A percentile compares a stretch with the other conserved stretches of the same genome.
phyloP scores from a whole-genome alignment of 2,113 vertebrate genomes.

The Pangasianodon hypophthalmus region DNA sequence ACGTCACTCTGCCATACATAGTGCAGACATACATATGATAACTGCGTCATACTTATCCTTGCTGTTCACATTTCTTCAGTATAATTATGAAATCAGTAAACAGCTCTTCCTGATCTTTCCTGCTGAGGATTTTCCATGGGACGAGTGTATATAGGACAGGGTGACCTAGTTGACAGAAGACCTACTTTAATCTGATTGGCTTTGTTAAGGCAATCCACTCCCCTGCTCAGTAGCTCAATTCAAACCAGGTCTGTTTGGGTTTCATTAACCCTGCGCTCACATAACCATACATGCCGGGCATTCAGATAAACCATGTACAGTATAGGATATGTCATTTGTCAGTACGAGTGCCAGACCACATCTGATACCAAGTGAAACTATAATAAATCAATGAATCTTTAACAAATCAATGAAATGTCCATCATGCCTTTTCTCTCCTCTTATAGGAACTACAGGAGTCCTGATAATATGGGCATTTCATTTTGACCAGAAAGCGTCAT shows the following conservation, averaged over 20 bases:
- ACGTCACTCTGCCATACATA: background rate
- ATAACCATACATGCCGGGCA: conserved; percentile 26
- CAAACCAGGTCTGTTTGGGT: conserved; percentile 53
- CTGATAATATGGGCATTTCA: background rate
- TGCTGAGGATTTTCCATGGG: conserved; percentile 58
- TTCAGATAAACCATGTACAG: background rate
- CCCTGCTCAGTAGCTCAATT: conserved; percentile 41
- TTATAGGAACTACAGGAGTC: conserved; percentile 58
- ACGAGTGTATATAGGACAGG: conserved; percentile 62
- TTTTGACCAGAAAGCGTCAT: conserved; percentile 15
- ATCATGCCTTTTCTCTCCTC: conserved; percentile 48
- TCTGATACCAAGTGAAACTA: background rate
- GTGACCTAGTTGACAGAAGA: conserved; percentile 63
- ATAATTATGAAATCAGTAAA: conserved; percentile 26
- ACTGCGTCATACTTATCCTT: background rate
- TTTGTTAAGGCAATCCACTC: conserved; percentile 51
- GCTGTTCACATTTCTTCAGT: background rate
- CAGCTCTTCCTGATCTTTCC: conserved; percentile 23
- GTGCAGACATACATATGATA: background rate
- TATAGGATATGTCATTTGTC: background rate
- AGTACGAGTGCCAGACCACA: background rate
- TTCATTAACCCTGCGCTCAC: conserved; percentile 35
- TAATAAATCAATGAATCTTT: conserved; percentile 39
- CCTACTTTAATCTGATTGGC: conserved; percentile 67
- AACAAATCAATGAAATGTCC: conserved; percentile 54